Percentiles rank a stretch among this genome's conserved stretches.
Evolutionary conservation across 2,888 invertebrate species (phyloP).

Genomic region (Pardosa pseudoannulata): DNA sequence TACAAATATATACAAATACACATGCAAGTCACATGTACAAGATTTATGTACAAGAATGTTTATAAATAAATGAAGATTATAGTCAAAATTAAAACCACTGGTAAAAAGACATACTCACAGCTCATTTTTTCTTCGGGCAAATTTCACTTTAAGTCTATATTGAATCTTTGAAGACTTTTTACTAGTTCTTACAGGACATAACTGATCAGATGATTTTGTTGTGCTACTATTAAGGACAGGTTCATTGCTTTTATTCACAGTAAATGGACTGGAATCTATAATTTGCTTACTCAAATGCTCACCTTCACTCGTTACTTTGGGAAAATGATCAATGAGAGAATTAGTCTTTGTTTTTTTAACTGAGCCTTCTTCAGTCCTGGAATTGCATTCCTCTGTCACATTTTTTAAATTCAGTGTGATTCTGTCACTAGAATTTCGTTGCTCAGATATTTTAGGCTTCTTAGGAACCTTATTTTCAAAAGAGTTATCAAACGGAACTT

Average conservation of each 20-base stretch:
- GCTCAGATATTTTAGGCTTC: background rate
- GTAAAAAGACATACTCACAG: conserved; percentile 1
- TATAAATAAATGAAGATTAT: background rate
- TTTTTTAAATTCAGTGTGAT: background rate
- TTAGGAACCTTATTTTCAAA: background rate
- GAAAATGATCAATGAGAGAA: too few relatives aligned
- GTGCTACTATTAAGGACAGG: background rate
- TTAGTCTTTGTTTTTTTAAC: too few relatives aligned
- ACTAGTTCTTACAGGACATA: background rate
- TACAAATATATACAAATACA: background rate
- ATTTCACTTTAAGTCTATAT: background rate
- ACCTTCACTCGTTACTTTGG: too few relatives aligned
- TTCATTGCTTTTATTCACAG: too few relatives aligned
- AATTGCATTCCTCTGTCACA: background rate
- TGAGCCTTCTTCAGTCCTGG: too few relatives aligned
- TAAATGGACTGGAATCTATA: too few relatives aligned
- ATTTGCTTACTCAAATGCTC: too few relatives aligned
- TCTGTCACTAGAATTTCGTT: background rate
- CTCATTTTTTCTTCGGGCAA: background rate
- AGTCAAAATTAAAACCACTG: background rate
- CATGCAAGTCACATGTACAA: background rate
- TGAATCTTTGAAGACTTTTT: background rate
- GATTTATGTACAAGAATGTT: background rate
- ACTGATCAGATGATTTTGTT: background rate
- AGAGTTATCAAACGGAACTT: conserved; percentile 49